Base-by-base conservation (phyloP, 1,140 invertebrate genomes). In the Brachionus angularis region DNA sequence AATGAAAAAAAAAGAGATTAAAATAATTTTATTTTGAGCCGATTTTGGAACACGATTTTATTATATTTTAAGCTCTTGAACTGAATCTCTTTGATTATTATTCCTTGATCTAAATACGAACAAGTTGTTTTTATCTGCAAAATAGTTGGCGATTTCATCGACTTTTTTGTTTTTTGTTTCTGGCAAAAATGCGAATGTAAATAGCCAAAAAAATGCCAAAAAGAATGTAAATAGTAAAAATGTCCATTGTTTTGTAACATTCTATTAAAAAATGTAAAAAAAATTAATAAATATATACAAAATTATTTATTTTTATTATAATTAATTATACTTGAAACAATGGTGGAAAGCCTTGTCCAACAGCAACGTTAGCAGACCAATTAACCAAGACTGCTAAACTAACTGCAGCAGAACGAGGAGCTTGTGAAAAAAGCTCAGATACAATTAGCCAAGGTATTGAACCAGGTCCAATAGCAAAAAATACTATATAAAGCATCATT, bases 111-210 rank as follows among this genome's bases (percentile, higher is more conserved):
- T 67, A 31, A 67, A 67, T 29, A n/a, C 62, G 8, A 67, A 67
- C 3, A 67, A 31, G 47, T 67, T 67, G 16, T 36, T 44, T 58
- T 33, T 70, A 12, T 39, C 49, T 36, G 39, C 29, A 31, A 72
- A 72, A 31, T 62, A 47, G 12, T 46, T 42, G 34, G 78, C 85
- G 79, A 96, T 96, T 83, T 97, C 93, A 85, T 96, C 93, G 80
- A 96, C 94, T 74, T 92, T 95, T 85, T 94, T 94, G 83, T 96
- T 96, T 85, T 96, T 96, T 73, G 94, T 98, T 86, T 98, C 94
- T 78, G 94, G 94, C 79, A 97, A 92, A 86, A 91, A 91, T 83
- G 91, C 90, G 84, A 95, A 96, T 58, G 93, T 96, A 86, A 96
- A 96, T 82, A 93, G 88, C 90, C 91, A 94, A 85, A 96, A 98